These are phyloP conservation scores for Collichthys lucidus DNA, from an alignment of 2,113 vertebrate species.

Conservation along the genomic window DNA sequence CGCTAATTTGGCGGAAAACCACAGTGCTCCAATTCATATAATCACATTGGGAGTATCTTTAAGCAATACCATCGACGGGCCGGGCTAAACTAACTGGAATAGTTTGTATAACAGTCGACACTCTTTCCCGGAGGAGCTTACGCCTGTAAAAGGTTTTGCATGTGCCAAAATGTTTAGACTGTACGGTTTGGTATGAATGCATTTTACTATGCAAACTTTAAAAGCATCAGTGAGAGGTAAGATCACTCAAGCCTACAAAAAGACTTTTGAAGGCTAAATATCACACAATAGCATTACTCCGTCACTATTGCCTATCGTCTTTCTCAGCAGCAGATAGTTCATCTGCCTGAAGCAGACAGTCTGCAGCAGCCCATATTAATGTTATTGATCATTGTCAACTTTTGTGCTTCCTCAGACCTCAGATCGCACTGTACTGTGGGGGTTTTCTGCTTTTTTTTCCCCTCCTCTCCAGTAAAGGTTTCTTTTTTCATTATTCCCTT, in stretches of 20 bases:
- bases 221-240: constrained; percentile 4
- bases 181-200: neutral
- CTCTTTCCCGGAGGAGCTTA: neutral
- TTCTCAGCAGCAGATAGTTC: constrained; percentile 60
- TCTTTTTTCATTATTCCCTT: constrained; percentile 72
- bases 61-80: neutral
- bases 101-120: neutral
- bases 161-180: constrained; percentile 10
- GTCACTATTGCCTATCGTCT: constrained; percentile 51
- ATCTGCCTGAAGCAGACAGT: constrained; percentile 66
- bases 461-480: constrained; percentile 58
- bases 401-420: constrained; percentile 58
- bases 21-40: neutral
- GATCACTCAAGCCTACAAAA: neutral
- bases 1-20: neutral
- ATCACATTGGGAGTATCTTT: neutral
- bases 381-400: constrained; percentile 84
- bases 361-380: constrained; percentile 76
- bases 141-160: neutral
- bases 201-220: neutral
- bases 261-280: constrained; percentile 26
- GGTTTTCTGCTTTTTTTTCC: constrained; percentile 22
- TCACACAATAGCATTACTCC: constrained; percentile 20
- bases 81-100: neutral
- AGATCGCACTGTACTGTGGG: constrained; percentile 41